A percentile compares a stretch with the other conserved stretches of the same genome.
phyloP scores from a whole-genome alignment of 2,888 invertebrate genomes.

The Polyploca ridens region DNA sequence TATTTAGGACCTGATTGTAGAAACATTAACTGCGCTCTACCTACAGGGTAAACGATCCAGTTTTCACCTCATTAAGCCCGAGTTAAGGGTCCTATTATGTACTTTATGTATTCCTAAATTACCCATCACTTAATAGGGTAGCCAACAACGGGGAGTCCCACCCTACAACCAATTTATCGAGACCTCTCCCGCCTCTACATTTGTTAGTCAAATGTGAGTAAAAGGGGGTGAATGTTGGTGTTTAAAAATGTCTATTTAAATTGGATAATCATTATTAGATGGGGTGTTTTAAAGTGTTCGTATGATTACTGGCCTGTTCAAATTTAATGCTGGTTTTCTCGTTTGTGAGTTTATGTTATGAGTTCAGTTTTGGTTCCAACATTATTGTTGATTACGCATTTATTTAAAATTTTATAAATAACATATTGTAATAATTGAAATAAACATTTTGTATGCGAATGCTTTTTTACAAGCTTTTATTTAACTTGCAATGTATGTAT shows the following conservation, averaged over 20 bases:
- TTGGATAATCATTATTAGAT: constrained; percentile 59
- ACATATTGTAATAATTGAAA: background rate
- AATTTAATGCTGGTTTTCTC: constrained; percentile 74
- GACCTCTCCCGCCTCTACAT: constrained; percentile 43
- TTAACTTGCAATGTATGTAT: too few species aligned
- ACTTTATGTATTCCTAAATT: constrained; percentile 85
- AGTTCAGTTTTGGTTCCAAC: constrained; percentile 49
- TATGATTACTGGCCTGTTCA: constrained; percentile 79
- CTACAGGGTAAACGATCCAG: constrained; percentile 70
- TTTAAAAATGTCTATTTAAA: constrained; percentile 46
- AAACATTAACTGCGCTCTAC: constrained; percentile 57
- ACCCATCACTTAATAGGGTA: constrained; percentile 83
- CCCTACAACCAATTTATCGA: constrained; percentile 57
- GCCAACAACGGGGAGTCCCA: constrained; percentile 63
- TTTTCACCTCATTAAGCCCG: constrained; percentile 82
- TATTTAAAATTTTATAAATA: too few species aligned
- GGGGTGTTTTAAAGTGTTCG: constrained; percentile 78
- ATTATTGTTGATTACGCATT: background rate
- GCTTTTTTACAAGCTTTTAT: too few species aligned
- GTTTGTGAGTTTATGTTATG: constrained; percentile 51
- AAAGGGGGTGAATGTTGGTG: constrained; percentile 28
- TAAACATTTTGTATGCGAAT: too few species aligned
- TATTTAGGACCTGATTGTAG: constrained; percentile 44
- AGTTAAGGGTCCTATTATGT: constrained; percentile 83
- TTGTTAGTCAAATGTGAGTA: constrained; percentile 19